A percentile compares a stretch with the other conserved stretches of the same genome.
phyloP scores from a whole-genome alignment of 2,113 vertebrate genomes.

The Mellivora capensis region DNA sequence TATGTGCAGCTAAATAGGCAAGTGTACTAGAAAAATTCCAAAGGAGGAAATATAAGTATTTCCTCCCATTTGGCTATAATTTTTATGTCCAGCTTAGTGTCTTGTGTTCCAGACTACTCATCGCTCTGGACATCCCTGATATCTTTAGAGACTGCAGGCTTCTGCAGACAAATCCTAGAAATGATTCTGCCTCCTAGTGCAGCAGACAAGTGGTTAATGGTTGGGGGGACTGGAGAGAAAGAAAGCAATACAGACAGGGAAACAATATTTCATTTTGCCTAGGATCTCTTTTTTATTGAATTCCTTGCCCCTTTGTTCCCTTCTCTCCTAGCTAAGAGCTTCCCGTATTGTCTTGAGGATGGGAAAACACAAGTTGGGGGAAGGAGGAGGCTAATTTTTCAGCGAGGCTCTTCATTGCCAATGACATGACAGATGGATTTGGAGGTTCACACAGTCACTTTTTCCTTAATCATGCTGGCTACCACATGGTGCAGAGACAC shows the following conservation, averaged over 20 bases:
- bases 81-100: not conserved
- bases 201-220: constrained; percentile 65
- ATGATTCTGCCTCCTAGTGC: not conserved
- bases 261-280: constrained; percentile 72
- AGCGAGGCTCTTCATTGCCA: constrained; percentile 42
- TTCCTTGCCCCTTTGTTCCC: constrained; percentile 64
- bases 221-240: not conserved
- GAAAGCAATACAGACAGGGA: constrained; percentile 46
- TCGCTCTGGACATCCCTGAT: not conserved
- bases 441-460: constrained; percentile 52
- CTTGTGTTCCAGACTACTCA: not conserved
- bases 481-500: constrained; percentile 34
- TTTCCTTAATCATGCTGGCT: constrained; percentile 51
- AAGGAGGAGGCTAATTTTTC: constrained; percentile 66
- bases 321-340: constrained; percentile 44
- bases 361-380: constrained; percentile 51
- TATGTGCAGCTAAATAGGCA: not conserved
- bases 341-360: constrained; percentile 43
- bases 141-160: not conserved
- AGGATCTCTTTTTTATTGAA: constrained; percentile 69
- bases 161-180: not conserved
- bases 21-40: not conserved
- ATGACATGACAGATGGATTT: constrained; percentile 64
- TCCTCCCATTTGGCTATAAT: not conserved
- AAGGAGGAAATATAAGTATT: not conserved